Conservation (phyloP, 2,888 invertebrate genomes). For the Schrankia costaestrigalis region DNA sequence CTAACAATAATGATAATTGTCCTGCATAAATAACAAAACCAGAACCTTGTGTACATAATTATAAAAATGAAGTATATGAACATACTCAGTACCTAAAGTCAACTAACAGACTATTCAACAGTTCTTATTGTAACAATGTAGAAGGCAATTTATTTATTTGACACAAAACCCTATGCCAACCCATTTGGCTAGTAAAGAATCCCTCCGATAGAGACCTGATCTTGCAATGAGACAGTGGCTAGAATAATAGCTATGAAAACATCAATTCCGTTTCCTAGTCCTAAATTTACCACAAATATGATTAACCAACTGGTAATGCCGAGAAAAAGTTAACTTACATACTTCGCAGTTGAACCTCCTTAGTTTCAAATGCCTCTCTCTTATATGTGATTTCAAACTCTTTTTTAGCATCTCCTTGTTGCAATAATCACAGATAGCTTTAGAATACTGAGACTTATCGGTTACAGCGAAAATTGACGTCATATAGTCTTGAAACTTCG, state of each 20-base stretch:
- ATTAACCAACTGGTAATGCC: slow-evolving; percentile 52
- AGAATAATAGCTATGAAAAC: not conserved
- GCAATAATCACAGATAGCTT: slow-evolving; percentile 62
- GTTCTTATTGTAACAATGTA: too few relatives aligned
- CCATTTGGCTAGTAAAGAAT: too few relatives aligned
- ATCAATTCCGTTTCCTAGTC: slow-evolving; percentile 8
- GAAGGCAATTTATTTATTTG: too few relatives aligned
- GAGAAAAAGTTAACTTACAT: slow-evolving; percentile 42
- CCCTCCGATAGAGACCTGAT: too few relatives aligned
- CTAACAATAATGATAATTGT: too few relatives aligned
- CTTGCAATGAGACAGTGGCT: too few relatives aligned
- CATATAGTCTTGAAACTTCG: slow-evolving; percentile 30
- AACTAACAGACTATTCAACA: too few relatives aligned
- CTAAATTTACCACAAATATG: slow-evolving; percentile 46
- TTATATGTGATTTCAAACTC: slow-evolving; percentile 54
- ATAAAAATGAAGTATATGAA: too few relatives aligned
- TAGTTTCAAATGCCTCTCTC: slow-evolving; percentile 54
- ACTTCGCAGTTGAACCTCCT: slow-evolving; percentile 46
- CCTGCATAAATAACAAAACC: too few relatives aligned
- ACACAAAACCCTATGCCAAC: too few relatives aligned
- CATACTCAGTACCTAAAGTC: too few relatives aligned
- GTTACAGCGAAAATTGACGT: slow-evolving; percentile 40
- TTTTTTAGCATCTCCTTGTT: slow-evolving; percentile 67
- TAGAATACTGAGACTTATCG: slow-evolving; percentile 46
- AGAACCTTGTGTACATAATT: too few relatives aligned